Evolutionary conservation across 64 coral and sea anemone species (phyloP), one percentile per base, ranked within the genome.

Genomic region (Dendronephthya gigantea): DNA sequence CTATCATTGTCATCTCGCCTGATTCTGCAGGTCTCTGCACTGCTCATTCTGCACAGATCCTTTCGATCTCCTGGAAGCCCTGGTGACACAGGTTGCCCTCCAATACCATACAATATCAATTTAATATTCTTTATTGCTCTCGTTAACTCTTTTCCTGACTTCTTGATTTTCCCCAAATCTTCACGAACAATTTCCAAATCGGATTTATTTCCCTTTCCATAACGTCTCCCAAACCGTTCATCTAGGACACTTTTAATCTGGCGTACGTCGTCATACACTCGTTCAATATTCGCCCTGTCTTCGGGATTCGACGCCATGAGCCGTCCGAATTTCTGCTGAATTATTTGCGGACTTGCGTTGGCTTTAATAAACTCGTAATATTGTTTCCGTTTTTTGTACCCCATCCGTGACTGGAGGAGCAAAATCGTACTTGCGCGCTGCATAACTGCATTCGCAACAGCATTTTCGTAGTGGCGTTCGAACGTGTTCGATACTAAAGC

Each of bases 201-300:
- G 14, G 72, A 36, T 39, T 79, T 79, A 12, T 79, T 79, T 33
- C 36, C 36, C 32, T 79, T 79, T 34, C 72, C 72, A 19, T 36
- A 79, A 34, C 72, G 30, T 79, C 36, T 29, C 36, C 72, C 72
- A 79, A 79, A 79, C 72, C 36, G 72, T 39, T 79, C 72, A 79
- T 29, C 36, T 19, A 79, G 29, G 15, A 79, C 10, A 12, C 32
- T 39, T 79, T 39, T 39, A 15, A 79, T 79, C 25, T 79, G 30
- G 34, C 29, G 19, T 15, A 79, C 36, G 32, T 79, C 72, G 30
- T 79, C 72, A 15, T 79, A 36, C 2, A 79, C 72, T 79, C 36
- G 72, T 15, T 79, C 72, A 39, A 79, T 79, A 15, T 34, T 79
- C 30, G 72, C 72, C 9, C 36, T 19, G 10, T 79, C 72, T 35